These are phyloP conservation scores for Paramormyrops kingsleyae DNA, from an alignment of 2,113 vertebrate species.

Conservation along the genomic window DNA sequence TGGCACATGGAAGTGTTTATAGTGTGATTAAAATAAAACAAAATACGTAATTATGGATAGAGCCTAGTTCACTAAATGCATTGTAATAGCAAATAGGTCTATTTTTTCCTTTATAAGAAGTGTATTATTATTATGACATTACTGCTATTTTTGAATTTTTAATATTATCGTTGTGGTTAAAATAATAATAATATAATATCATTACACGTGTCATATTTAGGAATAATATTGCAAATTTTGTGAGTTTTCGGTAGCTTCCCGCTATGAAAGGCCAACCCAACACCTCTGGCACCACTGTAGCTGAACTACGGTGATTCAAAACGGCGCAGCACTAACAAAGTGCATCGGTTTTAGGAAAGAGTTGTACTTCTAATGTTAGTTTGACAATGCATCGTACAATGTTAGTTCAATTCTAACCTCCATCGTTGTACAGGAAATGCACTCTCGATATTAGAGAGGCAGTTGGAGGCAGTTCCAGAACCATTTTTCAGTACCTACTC, in stretches of 20 bases:
- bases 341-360: not conserved
- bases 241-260: not conserved
- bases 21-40: not conserved
- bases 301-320: not conserved
- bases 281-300: not conserved
- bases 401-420: not conserved
- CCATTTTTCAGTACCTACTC: not conserved
- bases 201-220: not conserved
- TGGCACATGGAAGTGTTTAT: not conserved
- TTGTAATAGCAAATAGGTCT: too few species aligned
- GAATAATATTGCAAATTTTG: not conserved
- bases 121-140: not conserved
- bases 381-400: not conserved
- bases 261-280: not conserved
- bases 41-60: not conserved
- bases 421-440: not conserved
- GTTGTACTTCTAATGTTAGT: not conserved
- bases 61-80: too few species aligned
- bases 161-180: not conserved
- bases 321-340: not conserved
- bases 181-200: not conserved
- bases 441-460: not conserved
- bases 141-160: not conserved
- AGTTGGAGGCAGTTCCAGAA: not conserved
- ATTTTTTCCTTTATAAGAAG: not conserved